Evolutionary conservation across 1,140 invertebrate species (phyloP).

Genomic region (Chrysomallon squamiferum): DNA sequence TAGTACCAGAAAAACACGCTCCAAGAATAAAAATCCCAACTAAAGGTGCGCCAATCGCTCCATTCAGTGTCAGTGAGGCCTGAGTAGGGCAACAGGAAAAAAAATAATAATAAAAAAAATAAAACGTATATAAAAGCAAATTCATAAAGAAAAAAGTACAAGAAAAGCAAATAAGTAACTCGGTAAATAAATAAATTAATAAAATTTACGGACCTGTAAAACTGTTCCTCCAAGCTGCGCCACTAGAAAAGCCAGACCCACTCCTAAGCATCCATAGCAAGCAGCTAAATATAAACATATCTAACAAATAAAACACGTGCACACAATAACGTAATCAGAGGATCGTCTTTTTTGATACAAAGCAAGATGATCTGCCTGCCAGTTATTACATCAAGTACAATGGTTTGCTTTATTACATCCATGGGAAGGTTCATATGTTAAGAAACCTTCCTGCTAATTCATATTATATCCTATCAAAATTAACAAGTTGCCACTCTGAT

Average conservation of each 20-base stretch:
- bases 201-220: slow-evolving; percentile 59
- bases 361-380: no score
- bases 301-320: no score
- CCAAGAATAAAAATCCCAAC: slow-evolving; percentile 51
- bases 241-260: slow-evolving; percentile 77
- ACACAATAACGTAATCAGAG: no score
- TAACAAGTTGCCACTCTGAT: no score
- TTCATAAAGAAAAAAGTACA: not conserved
- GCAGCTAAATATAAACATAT: slow-evolving; percentile 65
- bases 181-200: slow-evolving; percentile 2
- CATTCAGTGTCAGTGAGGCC: slow-evolving; percentile 44
- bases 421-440: no score
- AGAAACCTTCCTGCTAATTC: no score
- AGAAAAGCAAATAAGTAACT: not conserved
- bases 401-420: no score
- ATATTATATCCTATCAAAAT: no score
- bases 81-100: slow-evolving; percentile 7
- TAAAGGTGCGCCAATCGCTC: slow-evolving; percentile 44
- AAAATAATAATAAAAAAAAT: not conserved
- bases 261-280: slow-evolving; percentile 73
- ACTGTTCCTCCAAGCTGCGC: slow-evolving; percentile 74
- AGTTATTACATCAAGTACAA: no score
- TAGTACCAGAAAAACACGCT: slow-evolving; percentile 35
- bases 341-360: no score
- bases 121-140: not conserved